phyloP scores from a whole-genome alignment of 2,888 invertebrate species.

The Neuroscelio doddi region DNA sequence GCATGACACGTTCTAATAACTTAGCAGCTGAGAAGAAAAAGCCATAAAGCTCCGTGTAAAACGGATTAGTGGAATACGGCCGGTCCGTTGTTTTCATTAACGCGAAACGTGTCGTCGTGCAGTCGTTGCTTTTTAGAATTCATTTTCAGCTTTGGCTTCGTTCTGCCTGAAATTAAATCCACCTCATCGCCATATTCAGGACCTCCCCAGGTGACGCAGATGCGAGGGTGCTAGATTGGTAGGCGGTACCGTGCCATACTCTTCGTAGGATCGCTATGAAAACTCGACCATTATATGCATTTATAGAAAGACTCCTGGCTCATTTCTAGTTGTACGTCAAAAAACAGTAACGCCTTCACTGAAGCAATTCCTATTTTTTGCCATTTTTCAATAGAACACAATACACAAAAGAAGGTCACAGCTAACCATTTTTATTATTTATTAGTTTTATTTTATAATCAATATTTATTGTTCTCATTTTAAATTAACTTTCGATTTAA shows the following conservation, averaged over 20 bases:
- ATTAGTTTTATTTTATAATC: too few species aligned
- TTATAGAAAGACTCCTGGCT: background rate
- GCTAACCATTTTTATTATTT: too few species aligned
- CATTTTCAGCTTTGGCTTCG: constrained; percentile 62
- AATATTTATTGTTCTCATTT: too few species aligned
- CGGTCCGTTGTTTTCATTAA: constrained; percentile 48
- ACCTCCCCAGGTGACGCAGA: constrained; percentile 20
- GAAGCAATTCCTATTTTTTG: too few species aligned
- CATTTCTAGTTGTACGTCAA: background rate
- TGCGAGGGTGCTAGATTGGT: constrained; percentile 65
- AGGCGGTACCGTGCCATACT: constrained; percentile 63
- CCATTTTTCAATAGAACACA: too few species aligned
- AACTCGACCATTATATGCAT: background rate
- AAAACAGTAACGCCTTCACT: background rate
- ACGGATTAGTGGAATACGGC: constrained; percentile 32
- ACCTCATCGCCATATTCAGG: constrained; percentile 42
- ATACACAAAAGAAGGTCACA: too few species aligned
- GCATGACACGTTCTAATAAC: constrained; percentile 33
- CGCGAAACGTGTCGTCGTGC: constrained; percentile 41
- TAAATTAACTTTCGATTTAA: too few species aligned
- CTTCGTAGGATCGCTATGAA: constrained; percentile 37
- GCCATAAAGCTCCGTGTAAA: constrained; percentile 36
- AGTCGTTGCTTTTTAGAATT: constrained; percentile 50
- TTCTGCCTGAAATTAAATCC: constrained; percentile 47
- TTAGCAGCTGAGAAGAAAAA: constrained; percentile 24